Base-by-base conservation (phyloP, 2,113 vertebrate genomes). In the Chamaetylas fuelleborni region DNA sequence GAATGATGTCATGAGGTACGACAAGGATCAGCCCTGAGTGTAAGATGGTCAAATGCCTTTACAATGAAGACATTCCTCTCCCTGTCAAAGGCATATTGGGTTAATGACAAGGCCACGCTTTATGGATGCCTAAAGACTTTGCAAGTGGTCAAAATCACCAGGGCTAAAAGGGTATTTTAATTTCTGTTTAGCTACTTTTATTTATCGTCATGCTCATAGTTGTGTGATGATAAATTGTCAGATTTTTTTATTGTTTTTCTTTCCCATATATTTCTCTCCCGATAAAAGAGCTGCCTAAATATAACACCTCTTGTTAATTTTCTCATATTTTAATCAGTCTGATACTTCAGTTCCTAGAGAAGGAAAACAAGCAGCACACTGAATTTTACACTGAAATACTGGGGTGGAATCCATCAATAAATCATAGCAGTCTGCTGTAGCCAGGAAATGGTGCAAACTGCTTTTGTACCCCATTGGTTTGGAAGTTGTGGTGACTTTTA, bases 41-140 rank as follows among this genome's bases (percentile, higher is more conserved):
- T 51, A 45, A 48, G 64, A 61, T 5, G 40, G 82, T 79, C 86
- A 87, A 88, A 96, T 94, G 77, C 86, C 85, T 97, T 92, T 91
- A 38, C 47, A 74, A 19, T 90, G 86, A 95, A 90, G 84, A 93
- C 86, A 80, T 64, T 77, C 33, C 14, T 95, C 51, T 85, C 28
- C 40, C 81, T 86, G n/a, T 91, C 72, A 85, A 84, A 90, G 51
- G 40, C n/a, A 8, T 61, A 42, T 47, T 5, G 4, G 47, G 34
- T 47, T 82, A 92, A 83, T 61, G 76, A 84, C 91, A 83, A 91
- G 43, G 45, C 24, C 50, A 67, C 26, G 12, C 18, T 90, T 86
- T 47, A 60, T 24, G 28, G 26, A 6, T 72, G 40, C 71, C 72
- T 56, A 50, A 86, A 70, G 62, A 47, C 47, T 84, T 89, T 80